A percentile compares a stretch with the other conserved stretches of the same genome.
Conservation (phyloP, 2,113 vertebrate species). For the Pteronura brasiliensis region DNA sequence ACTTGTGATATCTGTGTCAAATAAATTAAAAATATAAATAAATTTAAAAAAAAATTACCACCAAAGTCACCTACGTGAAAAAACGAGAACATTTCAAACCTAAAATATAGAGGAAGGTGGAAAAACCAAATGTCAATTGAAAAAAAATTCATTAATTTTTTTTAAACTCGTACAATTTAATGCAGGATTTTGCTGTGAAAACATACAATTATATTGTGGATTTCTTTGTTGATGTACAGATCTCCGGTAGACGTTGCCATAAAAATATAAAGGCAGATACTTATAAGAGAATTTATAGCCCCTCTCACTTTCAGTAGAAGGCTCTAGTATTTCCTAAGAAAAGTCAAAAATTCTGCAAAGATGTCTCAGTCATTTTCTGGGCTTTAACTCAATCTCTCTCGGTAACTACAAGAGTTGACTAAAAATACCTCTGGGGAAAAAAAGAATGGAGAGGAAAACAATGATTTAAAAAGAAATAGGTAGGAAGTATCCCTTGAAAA, state of each 20-base stretch:
- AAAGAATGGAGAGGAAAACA: background rate
- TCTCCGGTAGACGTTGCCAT: background rate
- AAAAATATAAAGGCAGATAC: background rate
- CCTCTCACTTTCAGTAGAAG: slow-evolving; percentile 3
- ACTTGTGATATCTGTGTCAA: no score
- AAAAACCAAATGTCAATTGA: slow-evolving; percentile 8
- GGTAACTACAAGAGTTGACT: background rate
- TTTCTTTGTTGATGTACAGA: background rate
- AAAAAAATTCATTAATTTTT: background rate
- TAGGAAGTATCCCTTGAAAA: background rate
- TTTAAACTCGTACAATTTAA: background rate
- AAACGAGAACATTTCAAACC: background rate
- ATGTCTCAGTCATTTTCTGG: slow-evolving; percentile 36
- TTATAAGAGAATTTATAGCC: background rate
- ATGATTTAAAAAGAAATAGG: background rate
- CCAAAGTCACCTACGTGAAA: background rate
- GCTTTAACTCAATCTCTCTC: slow-evolving; percentile 34
- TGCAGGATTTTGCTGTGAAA: background rate
- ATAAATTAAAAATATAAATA: no score
- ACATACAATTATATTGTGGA: background rate
- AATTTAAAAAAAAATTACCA: background rate
- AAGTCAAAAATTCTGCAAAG: background rate
- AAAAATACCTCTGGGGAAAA: slow-evolving; percentile 46
- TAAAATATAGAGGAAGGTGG: background rate
- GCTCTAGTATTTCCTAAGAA: slow-evolving; percentile 30